Base-by-base conservation (phyloP, 2,888 invertebrate genomes). In the Rhyacophila evoluta region DNA sequence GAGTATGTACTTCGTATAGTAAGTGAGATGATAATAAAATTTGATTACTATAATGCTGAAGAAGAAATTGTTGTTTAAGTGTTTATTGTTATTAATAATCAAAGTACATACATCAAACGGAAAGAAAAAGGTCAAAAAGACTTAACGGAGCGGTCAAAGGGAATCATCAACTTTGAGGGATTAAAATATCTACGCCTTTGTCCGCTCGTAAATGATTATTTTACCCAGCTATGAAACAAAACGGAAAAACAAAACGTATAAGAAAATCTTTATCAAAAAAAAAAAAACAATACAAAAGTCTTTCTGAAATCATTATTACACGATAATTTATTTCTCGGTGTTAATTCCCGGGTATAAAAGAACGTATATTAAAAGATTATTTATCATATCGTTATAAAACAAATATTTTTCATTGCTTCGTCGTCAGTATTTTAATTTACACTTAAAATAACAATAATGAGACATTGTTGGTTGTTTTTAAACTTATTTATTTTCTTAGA, bases 101-200 rank as follows among this genome's bases (percentile, higher is more conserved):
- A 19, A 55, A 55, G 55, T 55, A 55, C 25, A 19, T 55, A 55
- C 55, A 19, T 55, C 55, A 55, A 55, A 55, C 55, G 10, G 55
- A 55, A 55, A 55, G 55, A 55, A 55, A 25, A 55, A 55, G 55
- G 55, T 55, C 55, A 55, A 38, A 73, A 39, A 27, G 27, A 74
- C 71, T 70, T 55, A 72, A 39, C 11, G 36, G 69, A 37, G 55
- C 74, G 72, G 75, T 70, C 74, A 79, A 77, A 77, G 79, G 39
- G 78, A 81, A 79, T 80, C 74, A 74, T 80, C 80, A 67, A 76
- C 80, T 78, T 80, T 80, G 80, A 75, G 78, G 80, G 79, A 79
- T 79, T 79, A 72, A 77, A 79, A 79, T 79, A 79, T 79, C 76
- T 72, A 68, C 41, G 25, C 67, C 74, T 79, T 79, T 79, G 79